These are phyloP conservation scores for Coregonus clupeaformis DNA, from an alignment of 2,113 vertebrate genomes.

Conservation along the genomic window DNA sequence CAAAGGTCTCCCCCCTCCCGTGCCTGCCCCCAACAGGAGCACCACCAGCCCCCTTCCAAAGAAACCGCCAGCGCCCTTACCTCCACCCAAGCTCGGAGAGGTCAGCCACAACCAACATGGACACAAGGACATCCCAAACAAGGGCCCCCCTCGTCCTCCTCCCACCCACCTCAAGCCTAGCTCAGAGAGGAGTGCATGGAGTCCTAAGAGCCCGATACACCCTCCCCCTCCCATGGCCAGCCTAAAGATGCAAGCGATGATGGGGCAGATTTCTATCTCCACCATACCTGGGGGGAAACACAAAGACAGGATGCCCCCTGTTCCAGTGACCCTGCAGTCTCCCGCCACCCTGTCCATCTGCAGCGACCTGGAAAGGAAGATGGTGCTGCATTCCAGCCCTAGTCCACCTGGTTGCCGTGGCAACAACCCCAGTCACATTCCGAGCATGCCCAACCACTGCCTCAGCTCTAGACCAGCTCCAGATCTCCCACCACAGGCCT, in stretches of 20 bases:
- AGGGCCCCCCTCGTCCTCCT: slow-evolving; percentile 46
- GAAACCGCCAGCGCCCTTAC: slow-evolving; percentile 45
- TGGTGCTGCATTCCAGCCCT: slow-evolving; percentile 14
- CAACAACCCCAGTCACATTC: not conserved
- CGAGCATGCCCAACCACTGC: not conserved
- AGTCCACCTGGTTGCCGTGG: not conserved
- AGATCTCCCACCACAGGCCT: not conserved
- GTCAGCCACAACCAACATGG: slow-evolving; percentile 26
- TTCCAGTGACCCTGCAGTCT: not conserved
- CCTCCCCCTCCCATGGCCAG: slow-evolving; percentile 34
- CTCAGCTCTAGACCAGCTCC: not conserved
- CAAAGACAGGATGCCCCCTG: slow-evolving; percentile 31
- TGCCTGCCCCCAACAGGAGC: slow-evolving; percentile 63
- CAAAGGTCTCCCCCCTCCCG: slow-evolving; percentile 60
- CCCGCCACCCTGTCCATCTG: slow-evolving; percentile 63
- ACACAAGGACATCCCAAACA: slow-evolving; percentile 36
- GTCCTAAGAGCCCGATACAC: not conserved
- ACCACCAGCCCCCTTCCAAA: slow-evolving; percentile 54
- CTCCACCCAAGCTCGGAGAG: slow-evolving; percentile 15
- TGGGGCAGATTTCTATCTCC: not conserved
- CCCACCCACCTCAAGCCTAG: slow-evolving; percentile 33
- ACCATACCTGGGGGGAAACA: slow-evolving; percentile 5
- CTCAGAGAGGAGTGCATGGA: not conserved
- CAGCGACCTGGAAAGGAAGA: slow-evolving; percentile 47
- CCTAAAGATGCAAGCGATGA: slow-evolving; percentile 14